Conservation (phyloP, 2,113 vertebrate genomes). For the Rhinoderma darwinii region DNA sequence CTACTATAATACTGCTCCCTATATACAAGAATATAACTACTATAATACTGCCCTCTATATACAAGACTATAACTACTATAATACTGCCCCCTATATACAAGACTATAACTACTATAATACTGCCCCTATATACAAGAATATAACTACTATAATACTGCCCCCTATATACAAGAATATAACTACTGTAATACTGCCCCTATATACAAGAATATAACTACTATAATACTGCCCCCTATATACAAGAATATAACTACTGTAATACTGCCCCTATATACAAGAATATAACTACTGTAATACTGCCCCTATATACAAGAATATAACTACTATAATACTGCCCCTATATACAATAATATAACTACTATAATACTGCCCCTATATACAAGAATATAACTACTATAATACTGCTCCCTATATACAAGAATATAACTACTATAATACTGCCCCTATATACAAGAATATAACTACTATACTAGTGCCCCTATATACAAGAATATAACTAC, state of each 20-base stretch:
- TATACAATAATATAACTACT: no score
- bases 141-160: not conserved
- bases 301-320: no score
- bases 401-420: no score
- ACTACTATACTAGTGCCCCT: no score
- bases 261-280: conserved; percentile 2
- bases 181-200: conserved; percentile 7
- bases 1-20: no score
- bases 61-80: not conserved
- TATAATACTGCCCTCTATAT: not conserved
- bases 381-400: no score
- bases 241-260: not conserved
- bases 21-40: not conserved
- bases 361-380: no score
- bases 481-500: no score
- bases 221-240: not conserved
- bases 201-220: conserved; percentile 7
- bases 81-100: not conserved
- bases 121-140: not conserved
- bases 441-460: no score
- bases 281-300: no score
- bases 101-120: not conserved
- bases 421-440: no score
- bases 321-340: no score
- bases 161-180: not conserved